Conservation (phyloP, 1,140 invertebrate genomes). For the Helicorthomorpha holstii region DNA sequence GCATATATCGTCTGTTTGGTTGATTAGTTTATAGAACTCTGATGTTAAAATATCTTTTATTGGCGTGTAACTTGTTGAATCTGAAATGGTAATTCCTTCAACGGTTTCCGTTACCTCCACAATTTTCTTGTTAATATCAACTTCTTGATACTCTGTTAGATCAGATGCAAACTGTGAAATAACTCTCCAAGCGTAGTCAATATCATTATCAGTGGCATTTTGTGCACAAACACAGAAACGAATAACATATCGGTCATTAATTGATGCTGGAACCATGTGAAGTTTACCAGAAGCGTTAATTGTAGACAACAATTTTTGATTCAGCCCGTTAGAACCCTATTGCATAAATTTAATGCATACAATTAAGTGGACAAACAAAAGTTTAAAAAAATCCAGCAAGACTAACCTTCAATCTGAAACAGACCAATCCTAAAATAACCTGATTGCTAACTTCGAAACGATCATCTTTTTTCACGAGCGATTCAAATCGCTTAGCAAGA, state of each 20-base stretch:
- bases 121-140: slow-evolving; percentile 11
- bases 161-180: slow-evolving; percentile 71
- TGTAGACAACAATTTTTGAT: slow-evolving; percentile 79
- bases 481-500: slow-evolving; percentile 85
- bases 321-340: slow-evolving; percentile 70
- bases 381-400: background rate
- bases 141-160: slow-evolving; percentile 37
- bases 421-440: slow-evolving; percentile 47
- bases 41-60: no score
- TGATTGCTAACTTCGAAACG: slow-evolving; percentile 90
- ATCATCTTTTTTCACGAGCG: slow-evolving; percentile 59
- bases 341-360: slow-evolving; percentile 1
- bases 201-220: slow-evolving; percentile 70
- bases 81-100: no score
- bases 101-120: slow-evolving; percentile 10
- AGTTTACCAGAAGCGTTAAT: slow-evolving; percentile 93
- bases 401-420: slow-evolving; percentile 36
- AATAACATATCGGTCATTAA: slow-evolving; percentile 77
- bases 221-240: slow-evolving; percentile 89
- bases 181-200: slow-evolving; percentile 75
- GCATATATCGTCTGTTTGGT: no score
- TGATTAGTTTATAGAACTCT: no score
- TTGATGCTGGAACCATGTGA: slow-evolving; percentile 89
- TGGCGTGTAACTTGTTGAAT: no score
- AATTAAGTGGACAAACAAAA: background rate